Evolutionary conservation across 2,113 vertebrate genomes (phyloP).

Genomic region (Thryonomys swinderianus): DNA sequence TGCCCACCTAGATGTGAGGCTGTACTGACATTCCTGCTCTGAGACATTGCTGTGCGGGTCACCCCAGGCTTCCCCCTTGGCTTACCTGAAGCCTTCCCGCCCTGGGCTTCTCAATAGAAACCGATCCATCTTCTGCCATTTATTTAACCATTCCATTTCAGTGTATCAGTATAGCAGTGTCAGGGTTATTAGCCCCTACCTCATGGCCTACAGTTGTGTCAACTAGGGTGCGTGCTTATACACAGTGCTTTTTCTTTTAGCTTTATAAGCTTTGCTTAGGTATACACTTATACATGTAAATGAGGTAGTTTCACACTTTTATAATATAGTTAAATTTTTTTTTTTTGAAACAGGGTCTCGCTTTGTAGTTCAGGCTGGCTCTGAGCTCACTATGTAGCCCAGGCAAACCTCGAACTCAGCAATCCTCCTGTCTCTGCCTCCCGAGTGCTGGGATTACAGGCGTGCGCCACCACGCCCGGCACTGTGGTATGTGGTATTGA

Average conservation of each 20-base stretch:
- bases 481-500: no score
- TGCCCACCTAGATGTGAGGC: not conserved
- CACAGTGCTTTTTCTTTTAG: not conserved
- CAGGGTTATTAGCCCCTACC: not conserved
- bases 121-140: not conserved
- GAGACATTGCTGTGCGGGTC: not conserved
- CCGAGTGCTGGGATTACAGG: no score
- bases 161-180: not conserved
- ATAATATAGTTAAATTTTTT: not conserved
- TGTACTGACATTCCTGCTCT: not conserved
- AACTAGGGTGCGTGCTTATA: not conserved
- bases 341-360: no score
- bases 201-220: not conserved
- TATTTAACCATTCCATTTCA: not conserved
- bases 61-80: not conserved
- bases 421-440: no score
- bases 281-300: not conserved
- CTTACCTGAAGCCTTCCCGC: not conserved
- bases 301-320: not conserved
- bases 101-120: not conserved
- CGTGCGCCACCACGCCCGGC: no score
- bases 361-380: no score
- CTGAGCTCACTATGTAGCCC: no score
- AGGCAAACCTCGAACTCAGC: no score
- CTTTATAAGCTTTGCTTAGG: not conserved